Conservation (phyloP, 2,113 vertebrate genomes). For the Ictidomys tridecemlineatus region DNA sequence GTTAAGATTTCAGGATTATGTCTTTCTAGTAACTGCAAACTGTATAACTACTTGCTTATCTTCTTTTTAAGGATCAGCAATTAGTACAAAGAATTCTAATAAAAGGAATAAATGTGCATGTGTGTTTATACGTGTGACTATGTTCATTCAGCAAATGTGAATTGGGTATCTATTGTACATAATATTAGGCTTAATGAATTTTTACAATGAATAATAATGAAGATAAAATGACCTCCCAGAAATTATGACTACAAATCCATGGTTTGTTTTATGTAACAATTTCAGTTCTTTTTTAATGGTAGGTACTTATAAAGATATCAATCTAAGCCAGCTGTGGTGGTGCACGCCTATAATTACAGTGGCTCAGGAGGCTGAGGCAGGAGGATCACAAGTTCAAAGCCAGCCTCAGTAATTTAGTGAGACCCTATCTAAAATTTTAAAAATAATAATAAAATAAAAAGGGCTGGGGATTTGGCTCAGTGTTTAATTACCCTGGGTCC, state of each 20-base stretch:
- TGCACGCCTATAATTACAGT: too few species aligned
- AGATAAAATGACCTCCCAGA: conserved; percentile 46
- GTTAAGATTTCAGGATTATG: conserved; percentile 37
- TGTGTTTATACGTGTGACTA: not conserved
- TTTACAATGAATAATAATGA: conserved; percentile 1
- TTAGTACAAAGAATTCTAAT: conserved; percentile 47
- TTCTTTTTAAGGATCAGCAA: conserved; percentile 36
- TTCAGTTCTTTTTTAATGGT: conserved; percentile 40
- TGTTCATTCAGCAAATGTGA: conserved; percentile 41
- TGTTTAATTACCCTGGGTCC: too few species aligned
- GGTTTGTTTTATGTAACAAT: conserved; percentile 44
- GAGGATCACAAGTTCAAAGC: too few species aligned
- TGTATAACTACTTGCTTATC: not conserved
- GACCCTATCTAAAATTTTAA: too few species aligned
- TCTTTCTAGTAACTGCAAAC: conserved; percentile 20
- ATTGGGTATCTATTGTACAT: not conserved
- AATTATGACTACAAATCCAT: conserved; percentile 35
- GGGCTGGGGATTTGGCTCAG: too few species aligned
- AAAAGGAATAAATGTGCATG: conserved; percentile 5
- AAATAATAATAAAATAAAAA: too few species aligned
- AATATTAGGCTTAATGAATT: conserved; percentile 45
- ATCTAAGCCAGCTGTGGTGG: not conserved
- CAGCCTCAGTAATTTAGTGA: too few species aligned
- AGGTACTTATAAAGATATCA: conserved; percentile 43
- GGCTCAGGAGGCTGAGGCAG: too few species aligned